Conservation (phyloP, 2,113 vertebrate genomes). For the Ptilorrhoa leucosticta region DNA sequence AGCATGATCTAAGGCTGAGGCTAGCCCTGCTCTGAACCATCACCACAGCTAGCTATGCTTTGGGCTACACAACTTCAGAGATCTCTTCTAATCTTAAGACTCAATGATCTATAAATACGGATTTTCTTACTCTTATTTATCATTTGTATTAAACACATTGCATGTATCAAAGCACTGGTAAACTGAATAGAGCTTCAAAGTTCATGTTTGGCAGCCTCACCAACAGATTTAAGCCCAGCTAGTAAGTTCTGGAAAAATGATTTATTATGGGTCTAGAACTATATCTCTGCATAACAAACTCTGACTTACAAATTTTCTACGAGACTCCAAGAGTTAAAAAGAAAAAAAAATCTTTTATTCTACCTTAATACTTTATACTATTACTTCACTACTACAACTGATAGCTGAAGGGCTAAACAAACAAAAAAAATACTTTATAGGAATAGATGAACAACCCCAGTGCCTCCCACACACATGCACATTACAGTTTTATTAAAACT, state of each 20-base stretch:
- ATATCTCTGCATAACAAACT: neutral
- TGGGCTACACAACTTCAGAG: neutral
- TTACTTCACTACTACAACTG: neutral
- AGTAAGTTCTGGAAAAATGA: neutral
- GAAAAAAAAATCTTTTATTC: neutral
- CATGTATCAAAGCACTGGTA: neutral
- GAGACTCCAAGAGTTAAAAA: neutral
- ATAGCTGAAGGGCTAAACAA: neutral
- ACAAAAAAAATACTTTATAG: neutral
- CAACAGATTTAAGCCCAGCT: neutral
- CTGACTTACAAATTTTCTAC: neutral
- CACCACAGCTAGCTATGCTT: neutral
- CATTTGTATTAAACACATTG: neutral
- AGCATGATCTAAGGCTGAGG: neutral
- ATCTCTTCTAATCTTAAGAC: neutral
- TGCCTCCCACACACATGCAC: neutral
- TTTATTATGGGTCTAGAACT: neutral
- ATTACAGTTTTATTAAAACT: neutral
- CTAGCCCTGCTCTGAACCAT: neutral
- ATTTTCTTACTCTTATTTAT: neutral
- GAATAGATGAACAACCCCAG: neutral
- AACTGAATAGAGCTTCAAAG: neutral
- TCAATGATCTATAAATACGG: neutral
- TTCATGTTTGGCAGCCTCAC: neutral
- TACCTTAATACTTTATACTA: neutral